Base-by-base conservation (phyloP, 2,797 vertebrate genomes). In the Hafferia zeledoni region DNA sequence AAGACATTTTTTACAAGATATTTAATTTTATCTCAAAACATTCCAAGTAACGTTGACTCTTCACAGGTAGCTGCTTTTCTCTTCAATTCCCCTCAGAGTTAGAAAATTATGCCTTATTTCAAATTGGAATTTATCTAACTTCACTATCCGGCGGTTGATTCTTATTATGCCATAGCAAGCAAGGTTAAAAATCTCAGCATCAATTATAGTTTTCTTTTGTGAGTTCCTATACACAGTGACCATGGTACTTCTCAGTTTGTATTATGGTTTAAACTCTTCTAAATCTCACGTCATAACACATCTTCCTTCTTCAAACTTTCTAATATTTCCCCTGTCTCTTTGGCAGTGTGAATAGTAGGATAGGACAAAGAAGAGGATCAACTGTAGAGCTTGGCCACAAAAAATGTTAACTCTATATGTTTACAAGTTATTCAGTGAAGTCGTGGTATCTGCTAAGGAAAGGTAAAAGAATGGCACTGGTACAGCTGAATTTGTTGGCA, bases 311-410 rank as follows among this genome's bases (percentile, higher is more conserved):
- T 83, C 14, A 44, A 16, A 53, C 16, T 77, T 25, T 12, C 10
- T 35, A 59, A 33, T 10, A 67, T 70, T 70, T 85, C 43, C 5
- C 16, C 9, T 35, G 5, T 31, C 9, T 72, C 77, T 86, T 61
- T 77, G 25, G 8, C 11, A 37, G 6, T n/a, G 5, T 47, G 24
- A 44, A 53, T 57, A 67, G 27, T 25, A 31, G n/a, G 82, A 74
- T 10, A 64, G 11, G 23, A 44, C 13, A 63, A 67, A 5, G 1
- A 71, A 70, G n/a, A 39, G 16, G 23, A 83, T 12, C 5, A 37
- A 2, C 3, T 52, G 10, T 52, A 44, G 33, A 70, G 1, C 31
- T 24, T 60, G 24, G 5, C 4, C 14, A 19, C 4, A 5, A 24
- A 88, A 90, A 39, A 24, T 3, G 1, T 43, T 67, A 64, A 30